phyloP scores from a whole-genome alignment of 2,888 invertebrate species.

The Blera fallax region DNA sequence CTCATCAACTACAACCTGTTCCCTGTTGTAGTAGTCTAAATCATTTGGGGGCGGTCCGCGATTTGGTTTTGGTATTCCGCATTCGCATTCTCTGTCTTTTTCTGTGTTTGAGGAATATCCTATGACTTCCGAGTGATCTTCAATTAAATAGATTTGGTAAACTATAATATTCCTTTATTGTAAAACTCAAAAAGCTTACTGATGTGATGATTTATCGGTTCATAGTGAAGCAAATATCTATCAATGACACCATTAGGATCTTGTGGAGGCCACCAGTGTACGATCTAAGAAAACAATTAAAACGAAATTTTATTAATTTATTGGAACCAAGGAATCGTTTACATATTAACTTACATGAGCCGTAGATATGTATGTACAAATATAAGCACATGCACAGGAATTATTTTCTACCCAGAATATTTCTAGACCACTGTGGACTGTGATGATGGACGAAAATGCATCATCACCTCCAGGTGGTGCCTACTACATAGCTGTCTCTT shows the following conservation, averaged over 20 bases:
- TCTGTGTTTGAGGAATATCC: background rate
- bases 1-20: slow-evolving; percentile 75
- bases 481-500: too few species aligned
- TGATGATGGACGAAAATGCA: too few species aligned
- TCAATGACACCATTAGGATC: slow-evolving; percentile 76
- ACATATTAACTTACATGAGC: too few species aligned
- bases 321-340: too few species aligned
- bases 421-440: too few species aligned
- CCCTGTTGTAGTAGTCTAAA: slow-evolving; percentile 76
- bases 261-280: slow-evolving; percentile 80
- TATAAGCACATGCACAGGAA: too few species aligned
- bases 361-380: too few species aligned
- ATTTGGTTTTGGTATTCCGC: background rate
- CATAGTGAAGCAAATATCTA: slow-evolving; percentile 76
- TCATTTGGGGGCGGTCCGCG: slow-evolving; percentile 77
- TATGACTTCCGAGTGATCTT: background rate
- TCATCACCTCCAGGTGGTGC: too few species aligned
- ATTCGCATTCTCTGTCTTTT: slow-evolving; percentile 27
- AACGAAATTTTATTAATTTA: too few species aligned
- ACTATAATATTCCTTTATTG: background rate
- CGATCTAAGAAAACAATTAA: slow-evolving; percentile 67
- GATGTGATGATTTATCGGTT: slow-evolving; percentile 27
- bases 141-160: background rate
- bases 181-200: slow-evolving; percentile 33
- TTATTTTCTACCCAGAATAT: too few species aligned